phyloP scores from a whole-genome alignment of 2,113 vertebrate genomes.

The Thryonomys swinderianus region DNA sequence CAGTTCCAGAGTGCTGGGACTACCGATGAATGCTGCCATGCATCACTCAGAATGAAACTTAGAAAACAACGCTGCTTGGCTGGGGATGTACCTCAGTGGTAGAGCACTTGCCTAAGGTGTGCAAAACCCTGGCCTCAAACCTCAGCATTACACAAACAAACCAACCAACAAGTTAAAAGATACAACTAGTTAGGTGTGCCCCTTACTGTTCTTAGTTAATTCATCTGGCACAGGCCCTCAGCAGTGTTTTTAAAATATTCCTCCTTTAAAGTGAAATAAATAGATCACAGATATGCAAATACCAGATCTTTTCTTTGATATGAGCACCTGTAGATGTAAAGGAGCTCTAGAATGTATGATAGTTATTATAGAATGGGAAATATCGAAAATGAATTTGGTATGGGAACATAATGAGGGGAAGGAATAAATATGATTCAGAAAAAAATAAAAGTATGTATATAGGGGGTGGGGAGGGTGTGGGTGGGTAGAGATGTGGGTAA shows the following conservation, averaged over 20 bases:
- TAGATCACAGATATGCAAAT: no score
- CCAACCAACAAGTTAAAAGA: neutral
- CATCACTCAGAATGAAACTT: neutral
- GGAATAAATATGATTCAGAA: no score
- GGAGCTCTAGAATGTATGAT: no score
- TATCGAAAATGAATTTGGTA: no score
- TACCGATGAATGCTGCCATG: neutral
- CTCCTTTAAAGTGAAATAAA: no score
- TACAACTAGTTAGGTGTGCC: neutral
- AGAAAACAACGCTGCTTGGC: neutral
- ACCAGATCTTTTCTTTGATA: no score
- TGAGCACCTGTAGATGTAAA: no score
- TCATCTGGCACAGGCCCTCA: neutral
- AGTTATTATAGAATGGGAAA: no score
- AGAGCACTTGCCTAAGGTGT: neutral
- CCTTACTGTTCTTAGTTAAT: neutral
- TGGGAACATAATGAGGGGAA: no score
- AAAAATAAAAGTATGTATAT: no score
- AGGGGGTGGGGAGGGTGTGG: no score
- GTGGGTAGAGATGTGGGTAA: no score
- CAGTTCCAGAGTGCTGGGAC: neutral
- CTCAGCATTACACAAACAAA: neutral
- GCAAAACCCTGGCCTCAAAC: neutral
- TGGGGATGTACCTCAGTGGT: neutral
- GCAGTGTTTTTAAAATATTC: neutral